Evolutionary conservation across 2,113 vertebrate species (phyloP).

Genomic region (Amphiprion percula): DNA sequence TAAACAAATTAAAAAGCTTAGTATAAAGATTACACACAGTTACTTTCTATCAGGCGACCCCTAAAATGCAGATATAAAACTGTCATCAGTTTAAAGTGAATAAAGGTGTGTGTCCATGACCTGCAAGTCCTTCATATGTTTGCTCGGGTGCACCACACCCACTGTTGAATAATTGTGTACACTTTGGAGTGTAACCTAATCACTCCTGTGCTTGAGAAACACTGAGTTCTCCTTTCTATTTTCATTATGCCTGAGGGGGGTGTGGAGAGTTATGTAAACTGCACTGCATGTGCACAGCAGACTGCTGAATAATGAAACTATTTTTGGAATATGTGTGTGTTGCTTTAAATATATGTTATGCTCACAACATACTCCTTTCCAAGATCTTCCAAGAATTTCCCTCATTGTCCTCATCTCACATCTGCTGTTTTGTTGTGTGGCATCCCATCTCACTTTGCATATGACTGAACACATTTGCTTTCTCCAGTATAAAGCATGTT

Average conservation of each 20-base stretch:
- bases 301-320: slow-evolving; percentile 1
- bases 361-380: neutral
- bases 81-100: neutral
- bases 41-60: no score
- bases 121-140: slow-evolving; percentile 5
- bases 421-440: slow-evolving; percentile 1
- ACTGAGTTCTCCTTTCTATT: slow-evolving; percentile 3
- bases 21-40: neutral
- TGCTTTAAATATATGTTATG: neutral
- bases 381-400: neutral
- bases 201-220: neutral
- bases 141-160: slow-evolving; percentile 47
- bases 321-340: slow-evolving; percentile 8
- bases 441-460: slow-evolving; percentile 20
- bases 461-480: slow-evolving; percentile 7
- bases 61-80: neutral
- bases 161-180: neutral
- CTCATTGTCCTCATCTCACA: neutral
- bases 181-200: slow-evolving; percentile 24
- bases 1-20: neutral
- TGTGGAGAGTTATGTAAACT: slow-evolving; percentile 15
- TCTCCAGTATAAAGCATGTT: neutral
- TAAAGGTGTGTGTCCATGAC: neutral
- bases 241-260: neutral
- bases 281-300: neutral